Base-by-base conservation (phyloP, 2,888 invertebrate species). In the Caenorhabditis imperialis region DNA sequence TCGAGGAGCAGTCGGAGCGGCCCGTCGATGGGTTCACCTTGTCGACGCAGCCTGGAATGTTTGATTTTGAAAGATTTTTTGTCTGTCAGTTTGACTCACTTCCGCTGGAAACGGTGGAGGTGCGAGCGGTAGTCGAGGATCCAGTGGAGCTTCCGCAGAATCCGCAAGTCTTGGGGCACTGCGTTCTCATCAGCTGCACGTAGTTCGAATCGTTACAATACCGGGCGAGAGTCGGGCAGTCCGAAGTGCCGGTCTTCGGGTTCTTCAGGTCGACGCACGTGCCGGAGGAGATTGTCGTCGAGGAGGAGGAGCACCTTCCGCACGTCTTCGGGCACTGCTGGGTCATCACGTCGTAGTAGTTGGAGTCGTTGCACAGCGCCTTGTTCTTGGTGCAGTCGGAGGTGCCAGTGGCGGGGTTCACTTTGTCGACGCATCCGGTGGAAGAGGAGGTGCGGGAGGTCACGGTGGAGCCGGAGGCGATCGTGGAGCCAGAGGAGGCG, bases 121-220 rank as follows among this genome's bases (percentile, higher is more conserved):
- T 54, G 1, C 51, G 37, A 33, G 51, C 14, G 12, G 22, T 38
- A n/a, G 35, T 48, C 5, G 70, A 55, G 12, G 58, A 58, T 1
- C 45, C 22, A 0, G 58, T 37, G 20, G 44, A 23, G 27, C 67
- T 67, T 42, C 51, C 42, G 38, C 73, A 74, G 53, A 58, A 55
- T 54, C 67, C 67, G 22, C 73, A 74, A 7, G 73, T 74, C 48
- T 55, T 74, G 40, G 61, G 65, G 44, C 73, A 74, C 42, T 74
- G 73, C 10, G 20, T 23, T 48, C 42, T 67, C 73, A 74, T 74
- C 40, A 74, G 23, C 3, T 42, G 8, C n/a, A 50, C 35, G 51
- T 74, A 74, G 67, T 44, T 60, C 25, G 73, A 60, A 30, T 74
- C 55, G 22, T 61, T 67, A 61, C 73, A 74, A 48, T 50, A 51